Percentiles rank a stretch among this genome's conserved stretches.
These are phyloP conservation scores for Cliona cf. orientalis DNA, from an alignment of 37 sponge, comb jelly and placozoan species.

Conservation along the genomic window DNA sequence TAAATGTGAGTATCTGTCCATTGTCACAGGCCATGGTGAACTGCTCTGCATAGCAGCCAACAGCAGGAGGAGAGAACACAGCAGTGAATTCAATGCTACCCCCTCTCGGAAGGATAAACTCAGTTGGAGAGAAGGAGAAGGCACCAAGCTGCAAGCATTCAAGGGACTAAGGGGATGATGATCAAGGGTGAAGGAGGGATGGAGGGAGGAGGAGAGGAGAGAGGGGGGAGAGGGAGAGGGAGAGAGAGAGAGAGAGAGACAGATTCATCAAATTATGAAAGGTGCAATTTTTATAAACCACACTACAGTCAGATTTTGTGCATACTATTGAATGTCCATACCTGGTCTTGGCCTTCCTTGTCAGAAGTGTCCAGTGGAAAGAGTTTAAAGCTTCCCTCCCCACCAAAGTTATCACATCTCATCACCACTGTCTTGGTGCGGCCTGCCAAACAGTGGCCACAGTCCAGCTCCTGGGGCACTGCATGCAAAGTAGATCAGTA, in stretches of 20 bases:
- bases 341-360: background rate
- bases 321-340: background rate
- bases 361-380: background rate
- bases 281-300: background rate
- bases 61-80: constrained; percentile 30
- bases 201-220: background rate
- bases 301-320: background rate
- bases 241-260: background rate
- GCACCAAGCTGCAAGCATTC: constrained; percentile 37
- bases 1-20: constrained; percentile 36
- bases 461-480: constrained; percentile 59
- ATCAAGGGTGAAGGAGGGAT: background rate
- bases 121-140: constrained; percentile 53
- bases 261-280: too few relatives aligned
- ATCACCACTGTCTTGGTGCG: constrained; percentile 1
- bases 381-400: constrained; percentile 63
- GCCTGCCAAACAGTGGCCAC: constrained; percentile 72
- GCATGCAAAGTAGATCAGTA: background rate
- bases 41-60: constrained; percentile 23
- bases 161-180: constrained; percentile 41
- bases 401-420: constrained; percentile 59
- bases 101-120: constrained; percentile 33
- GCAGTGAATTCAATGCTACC: background rate
- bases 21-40: constrained; percentile 71
- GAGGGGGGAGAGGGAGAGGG: background rate